Conservation (phyloP, 2,888 invertebrate genomes). For the Acanthosepion esculentum region DNA sequence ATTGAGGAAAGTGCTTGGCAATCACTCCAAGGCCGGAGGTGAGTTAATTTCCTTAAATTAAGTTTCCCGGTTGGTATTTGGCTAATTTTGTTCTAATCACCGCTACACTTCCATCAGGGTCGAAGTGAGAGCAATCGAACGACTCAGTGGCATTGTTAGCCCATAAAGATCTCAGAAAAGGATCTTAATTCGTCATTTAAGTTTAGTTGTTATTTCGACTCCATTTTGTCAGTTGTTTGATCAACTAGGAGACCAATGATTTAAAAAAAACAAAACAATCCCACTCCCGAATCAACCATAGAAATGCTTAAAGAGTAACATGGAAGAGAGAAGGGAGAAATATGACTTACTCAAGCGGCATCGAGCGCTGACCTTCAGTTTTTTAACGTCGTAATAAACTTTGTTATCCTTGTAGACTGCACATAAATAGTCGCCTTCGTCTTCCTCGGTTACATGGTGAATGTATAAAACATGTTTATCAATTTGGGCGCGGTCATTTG, state of each 20-base stretch:
- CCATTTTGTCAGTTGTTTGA: neutral
- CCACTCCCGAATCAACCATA: no score
- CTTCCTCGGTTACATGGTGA: conserved; percentile 53
- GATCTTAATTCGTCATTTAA: no score
- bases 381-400: conserved; percentile 54
- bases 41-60: no score
- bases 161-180: no score
- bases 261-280: no score
- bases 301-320: neutral
- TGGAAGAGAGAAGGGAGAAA: neutral
- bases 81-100: no score
- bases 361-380: conserved; percentile 55
- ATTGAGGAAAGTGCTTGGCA: no score
- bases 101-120: no score
- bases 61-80: no score
- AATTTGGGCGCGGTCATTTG: conserved; percentile 49
- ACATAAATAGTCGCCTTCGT: conserved; percentile 60
- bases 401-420: conserved; percentile 54
- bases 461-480: conserved; percentile 57
- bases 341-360: conserved; percentile 56
- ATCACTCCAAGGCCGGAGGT: no score
- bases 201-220: neutral
- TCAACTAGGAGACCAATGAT: neutral
- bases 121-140: no score
- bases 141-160: no score